Percentiles rank a stretch among this genome's conserved stretches.
phyloP scores from a whole-genome alignment of 2,113 vertebrate genomes.

The Heloderma charlesbogerti region DNA sequence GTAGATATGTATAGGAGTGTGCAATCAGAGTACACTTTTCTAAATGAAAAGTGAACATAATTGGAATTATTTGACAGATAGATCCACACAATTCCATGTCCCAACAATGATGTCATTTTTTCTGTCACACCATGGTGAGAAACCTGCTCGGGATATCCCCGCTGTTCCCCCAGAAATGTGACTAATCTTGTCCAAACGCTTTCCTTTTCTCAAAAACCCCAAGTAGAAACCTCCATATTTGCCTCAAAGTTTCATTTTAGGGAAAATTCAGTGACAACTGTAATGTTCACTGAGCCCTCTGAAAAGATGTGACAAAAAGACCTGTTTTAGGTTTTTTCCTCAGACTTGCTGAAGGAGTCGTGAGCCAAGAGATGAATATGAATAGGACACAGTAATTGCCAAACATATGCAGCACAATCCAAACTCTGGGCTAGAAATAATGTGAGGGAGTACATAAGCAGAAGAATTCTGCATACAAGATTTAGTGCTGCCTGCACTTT shows the following conservation, averaged over 20 bases:
- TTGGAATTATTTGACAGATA: neutral
- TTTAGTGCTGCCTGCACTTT: slow-evolving; percentile 15
- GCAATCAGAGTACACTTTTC: too few species aligned
- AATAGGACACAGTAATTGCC: neutral
- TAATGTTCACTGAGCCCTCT: neutral
- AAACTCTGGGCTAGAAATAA: neutral
- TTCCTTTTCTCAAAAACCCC: neutral
- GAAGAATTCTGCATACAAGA: neutral
- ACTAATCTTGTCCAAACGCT: neutral
- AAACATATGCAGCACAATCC: neutral
- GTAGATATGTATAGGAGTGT: neutral
- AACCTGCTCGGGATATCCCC: too few species aligned
- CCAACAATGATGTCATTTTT: neutral
- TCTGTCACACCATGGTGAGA: neutral
- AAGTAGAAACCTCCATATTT: neutral
- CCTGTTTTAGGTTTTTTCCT: neutral
- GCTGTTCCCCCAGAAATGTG: neutral
- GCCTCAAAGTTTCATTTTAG: neutral
- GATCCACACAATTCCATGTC: neutral
- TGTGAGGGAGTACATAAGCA: neutral
- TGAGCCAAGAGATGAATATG: neutral
- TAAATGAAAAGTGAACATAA: too few species aligned
- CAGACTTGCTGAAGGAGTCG: neutral
- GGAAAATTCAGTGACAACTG: neutral
- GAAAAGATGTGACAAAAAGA: neutral